Conservation (phyloP, 2,113 vertebrate species). For the Oxygymnocypris stewartii region DNA sequence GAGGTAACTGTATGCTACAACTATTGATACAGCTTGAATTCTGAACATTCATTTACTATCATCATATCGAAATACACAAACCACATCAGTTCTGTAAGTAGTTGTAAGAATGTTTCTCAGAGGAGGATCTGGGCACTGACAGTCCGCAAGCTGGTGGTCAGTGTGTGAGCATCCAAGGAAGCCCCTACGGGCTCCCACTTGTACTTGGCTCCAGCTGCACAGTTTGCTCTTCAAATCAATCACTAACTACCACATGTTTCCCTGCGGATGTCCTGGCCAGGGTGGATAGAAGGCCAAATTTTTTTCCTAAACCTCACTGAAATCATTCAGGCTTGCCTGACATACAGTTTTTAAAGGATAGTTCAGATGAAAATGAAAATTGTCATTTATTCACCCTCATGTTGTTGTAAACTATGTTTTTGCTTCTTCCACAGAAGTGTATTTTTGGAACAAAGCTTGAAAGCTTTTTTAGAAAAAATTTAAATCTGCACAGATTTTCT, state of each 20-base stretch:
- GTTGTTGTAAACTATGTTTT: background rate
- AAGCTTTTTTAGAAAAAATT: too few species aligned
- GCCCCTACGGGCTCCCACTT: background rate
- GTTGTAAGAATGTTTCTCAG: background rate
- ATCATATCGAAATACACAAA: background rate
- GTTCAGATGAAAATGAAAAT: background rate
- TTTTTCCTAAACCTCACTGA: background rate
- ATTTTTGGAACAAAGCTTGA: background rate
- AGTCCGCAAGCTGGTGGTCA: constrained; percentile 5
- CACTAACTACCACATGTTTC: constrained; percentile 33
- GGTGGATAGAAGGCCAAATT: constrained; percentile 2
- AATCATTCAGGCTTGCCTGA: background rate
- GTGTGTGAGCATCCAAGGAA: constrained; percentile 30
- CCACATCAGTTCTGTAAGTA: background rate
- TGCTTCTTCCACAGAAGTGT: background rate
- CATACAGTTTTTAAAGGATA: background rate
- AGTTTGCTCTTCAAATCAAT: constrained; percentile 32
- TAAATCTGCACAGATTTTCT: too few species aligned
- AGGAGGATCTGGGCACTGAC: constrained; percentile 10
- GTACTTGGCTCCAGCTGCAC: constrained; percentile 23
- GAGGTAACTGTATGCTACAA: background rate
- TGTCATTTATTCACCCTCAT: too few species aligned
- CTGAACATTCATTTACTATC: background rate
- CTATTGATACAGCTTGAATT: background rate
- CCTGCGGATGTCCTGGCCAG: background rate